Evolutionary conservation across 2,113 vertebrate genomes (phyloP).

Genomic region (Delphinapterus leucas): DNA sequence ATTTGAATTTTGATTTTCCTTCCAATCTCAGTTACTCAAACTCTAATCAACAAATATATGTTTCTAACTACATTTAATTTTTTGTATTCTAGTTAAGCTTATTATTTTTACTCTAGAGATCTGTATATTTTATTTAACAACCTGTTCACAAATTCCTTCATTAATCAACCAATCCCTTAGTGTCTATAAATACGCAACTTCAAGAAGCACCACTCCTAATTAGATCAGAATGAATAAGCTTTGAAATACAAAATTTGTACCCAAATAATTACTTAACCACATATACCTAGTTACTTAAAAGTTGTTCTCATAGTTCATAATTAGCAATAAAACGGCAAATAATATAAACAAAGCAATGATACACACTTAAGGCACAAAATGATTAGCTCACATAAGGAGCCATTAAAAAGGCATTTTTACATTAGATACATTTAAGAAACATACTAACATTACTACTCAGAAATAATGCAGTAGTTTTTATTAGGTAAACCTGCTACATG

Average conservation of each 20-base stretch:
- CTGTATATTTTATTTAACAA: conserved; percentile 60
- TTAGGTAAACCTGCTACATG: background rate
- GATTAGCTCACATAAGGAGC: background rate
- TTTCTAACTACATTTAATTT: background rate
- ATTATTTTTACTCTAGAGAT: conserved; percentile 50
- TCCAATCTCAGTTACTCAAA: background rate
- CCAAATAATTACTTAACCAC: conserved; percentile 49
- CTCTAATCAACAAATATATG: background rate
- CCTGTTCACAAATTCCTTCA: conserved; percentile 55
- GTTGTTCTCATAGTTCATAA: conserved; percentile 52
- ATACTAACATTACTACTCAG: background rate
- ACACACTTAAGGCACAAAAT: background rate
- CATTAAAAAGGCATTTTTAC: background rate
- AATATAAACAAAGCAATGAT: conserved; percentile 36
- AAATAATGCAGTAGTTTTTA: conserved; percentile 22
- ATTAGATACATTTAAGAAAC: conserved; percentile 25
- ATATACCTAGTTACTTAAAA: conserved; percentile 39
- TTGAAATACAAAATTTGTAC: conserved; percentile 53
- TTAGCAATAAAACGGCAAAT: conserved; percentile 54
- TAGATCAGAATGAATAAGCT: conserved; percentile 58
- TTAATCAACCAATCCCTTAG: conserved; percentile 60
- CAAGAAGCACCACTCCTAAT: conserved; percentile 66
- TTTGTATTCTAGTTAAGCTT: conserved; percentile 14
- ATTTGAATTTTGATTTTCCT: conserved; percentile 12
- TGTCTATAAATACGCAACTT: conserved; percentile 62